Evolutionary conservation across 2,113 vertebrate species (phyloP), one percentile per base, ranked within the genome.

Genomic region (Chloebia gouldiae): DNA sequence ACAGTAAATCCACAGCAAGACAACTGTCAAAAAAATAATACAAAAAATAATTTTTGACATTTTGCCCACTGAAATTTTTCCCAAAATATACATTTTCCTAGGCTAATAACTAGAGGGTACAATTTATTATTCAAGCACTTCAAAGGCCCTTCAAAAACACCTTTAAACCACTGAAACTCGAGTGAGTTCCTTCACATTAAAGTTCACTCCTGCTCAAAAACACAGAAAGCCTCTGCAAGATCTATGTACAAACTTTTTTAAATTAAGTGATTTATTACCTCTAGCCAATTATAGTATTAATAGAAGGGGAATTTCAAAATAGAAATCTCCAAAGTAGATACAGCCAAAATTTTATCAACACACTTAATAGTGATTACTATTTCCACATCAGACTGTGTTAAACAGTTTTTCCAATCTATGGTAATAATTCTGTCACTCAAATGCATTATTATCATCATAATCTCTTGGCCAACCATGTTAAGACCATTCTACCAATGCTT

Each of bases 41-140:
- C 30, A 40, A 81, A 87, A 75, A 88, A 40, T 4, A 18, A 24
- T 3, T 69, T 73, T 7, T 80, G 39, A 92, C 79, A 28, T 47
- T 70, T 66, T 83, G 54, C 88, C 82, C 81, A 63, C 9, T 23
- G 40, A 70, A 90, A 44, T 87, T 88, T 80, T 85, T 73, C 92
- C 92, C 75, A 44, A 95, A 96, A 93, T 18, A 91, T 1, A 77
- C 78, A 56, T 83, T 95, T 95, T 90, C 86, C 71, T 93, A 83
- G 93, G 73, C 83, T 96, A 97, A 92, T 92, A 96, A 96, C 81
- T 90, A 75, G 87, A 96, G 75, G 85, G 84, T 95, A 93, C 95
- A 88, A 68, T 87, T 90, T 54, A 81, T 86, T 82, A 88, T 88
- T 31, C 33, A 70, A 83, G 71, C 75, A 94, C 95, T 97, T 96